phyloP scores from a whole-genome alignment of 2,113 vertebrate species.

The Axis porcinus region DNA sequence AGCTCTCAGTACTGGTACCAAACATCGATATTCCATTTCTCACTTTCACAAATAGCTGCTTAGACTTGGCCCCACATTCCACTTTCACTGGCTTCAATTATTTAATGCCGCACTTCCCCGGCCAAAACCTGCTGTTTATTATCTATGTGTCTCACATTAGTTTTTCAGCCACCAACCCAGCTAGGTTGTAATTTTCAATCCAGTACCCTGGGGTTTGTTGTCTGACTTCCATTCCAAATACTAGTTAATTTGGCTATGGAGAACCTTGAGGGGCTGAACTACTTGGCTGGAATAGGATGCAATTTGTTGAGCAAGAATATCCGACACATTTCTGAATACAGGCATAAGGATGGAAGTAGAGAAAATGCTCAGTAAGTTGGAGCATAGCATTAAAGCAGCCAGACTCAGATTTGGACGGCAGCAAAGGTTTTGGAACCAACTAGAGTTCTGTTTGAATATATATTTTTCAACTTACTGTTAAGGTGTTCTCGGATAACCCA shows the following conservation, averaged over 20 bases:
- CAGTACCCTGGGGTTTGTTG: neutral
- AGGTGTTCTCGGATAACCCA: neutral
- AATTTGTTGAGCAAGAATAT: neutral
- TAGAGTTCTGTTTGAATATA: neutral
- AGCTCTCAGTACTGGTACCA: slow-evolving; percentile 60
- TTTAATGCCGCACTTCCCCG: slow-evolving; percentile 56
- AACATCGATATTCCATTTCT: slow-evolving; percentile 77
- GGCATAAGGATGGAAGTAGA: neutral
- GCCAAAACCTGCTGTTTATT: slow-evolving; percentile 45
- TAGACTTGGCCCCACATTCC: slow-evolving; percentile 65
- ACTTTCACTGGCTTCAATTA: slow-evolving; percentile 67
- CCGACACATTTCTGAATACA: neutral
- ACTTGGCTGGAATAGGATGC: neutral
- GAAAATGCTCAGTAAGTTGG: neutral
- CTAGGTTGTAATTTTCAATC: slow-evolving; percentile 26
- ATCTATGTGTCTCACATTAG: slow-evolving; percentile 8
- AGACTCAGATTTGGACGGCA: neutral
- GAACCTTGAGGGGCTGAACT: neutral
- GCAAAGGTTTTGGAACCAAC: neutral
- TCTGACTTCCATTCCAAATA: slow-evolving; percentile 20
- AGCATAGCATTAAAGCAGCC: neutral
- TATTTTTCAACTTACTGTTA: neutral
- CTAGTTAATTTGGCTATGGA: neutral
- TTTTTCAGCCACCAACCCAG: slow-evolving; percentile 42
- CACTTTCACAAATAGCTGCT: slow-evolving; percentile 72